A percentile compares a stretch with the other conserved stretches of the same genome.
Conservation (phyloP, 2,888 invertebrate species). For the Aphrophora alni region DNA sequence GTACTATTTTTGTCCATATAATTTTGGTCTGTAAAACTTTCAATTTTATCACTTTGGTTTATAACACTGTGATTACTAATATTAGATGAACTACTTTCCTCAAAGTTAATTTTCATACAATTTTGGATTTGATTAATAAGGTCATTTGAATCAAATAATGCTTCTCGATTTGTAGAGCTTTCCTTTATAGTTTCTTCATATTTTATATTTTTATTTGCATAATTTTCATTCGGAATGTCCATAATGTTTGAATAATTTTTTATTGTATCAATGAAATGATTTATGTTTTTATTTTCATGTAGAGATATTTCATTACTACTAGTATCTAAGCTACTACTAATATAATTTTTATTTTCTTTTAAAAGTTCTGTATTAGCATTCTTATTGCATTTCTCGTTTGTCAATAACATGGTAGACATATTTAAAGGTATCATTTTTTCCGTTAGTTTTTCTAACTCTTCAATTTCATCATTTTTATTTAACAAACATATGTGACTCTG, state of each 20-base stretch:
- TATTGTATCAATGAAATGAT: background rate
- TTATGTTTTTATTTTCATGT: background rate
- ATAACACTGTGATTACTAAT: background rate
- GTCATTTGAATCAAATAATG: background rate
- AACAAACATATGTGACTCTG: background rate
- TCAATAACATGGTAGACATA: background rate
- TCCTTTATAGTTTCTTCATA: background rate
- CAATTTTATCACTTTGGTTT: background rate
- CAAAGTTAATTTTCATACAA: background rate
- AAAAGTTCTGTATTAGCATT: background rate
- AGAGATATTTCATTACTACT: background rate
- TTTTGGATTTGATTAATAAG: background rate
- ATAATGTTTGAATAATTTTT: background rate
- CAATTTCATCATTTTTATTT: background rate
- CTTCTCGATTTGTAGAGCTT: background rate
- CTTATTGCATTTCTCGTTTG: background rate
- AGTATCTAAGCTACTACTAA: background rate
- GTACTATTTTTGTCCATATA: background rate
- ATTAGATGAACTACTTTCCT: background rate
- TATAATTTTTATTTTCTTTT: background rate
- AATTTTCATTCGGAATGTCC: background rate
- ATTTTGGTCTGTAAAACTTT: background rate
- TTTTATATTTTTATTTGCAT: background rate
- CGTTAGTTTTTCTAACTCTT: background rate
- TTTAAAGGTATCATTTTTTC: background rate